Percentiles rank a stretch among this genome's conserved stretches.
These are phyloP conservation scores for Phalanger gymnotis DNA, from an alignment of 2,797 vertebrate genomes.

Conservation along the genomic window DNA sequence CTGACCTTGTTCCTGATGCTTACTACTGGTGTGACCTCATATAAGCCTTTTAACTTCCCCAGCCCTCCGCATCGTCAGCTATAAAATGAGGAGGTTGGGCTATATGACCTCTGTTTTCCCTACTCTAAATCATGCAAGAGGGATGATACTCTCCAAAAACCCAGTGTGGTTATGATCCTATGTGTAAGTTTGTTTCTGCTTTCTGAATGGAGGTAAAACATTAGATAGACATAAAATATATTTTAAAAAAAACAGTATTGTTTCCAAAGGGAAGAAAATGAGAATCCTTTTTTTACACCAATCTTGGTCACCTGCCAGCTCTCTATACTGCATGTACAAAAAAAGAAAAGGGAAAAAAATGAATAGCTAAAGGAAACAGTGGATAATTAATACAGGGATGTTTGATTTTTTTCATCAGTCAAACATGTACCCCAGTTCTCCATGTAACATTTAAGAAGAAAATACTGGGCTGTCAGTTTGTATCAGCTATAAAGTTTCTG, in stretches of 20 bases:
- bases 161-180: not conserved
- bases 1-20: not conserved
- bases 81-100: not conserved
- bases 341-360: constrained; percentile 22
- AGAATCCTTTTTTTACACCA: constrained; percentile 57
- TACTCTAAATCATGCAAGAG: not conserved
- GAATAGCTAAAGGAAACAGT: constrained; percentile 26
- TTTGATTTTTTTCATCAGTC: not conserved
- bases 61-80: not conserved
- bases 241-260: constrained; percentile 55
- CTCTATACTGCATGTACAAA: constrained; percentile 32
- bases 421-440: not conserved
- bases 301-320: not conserved
- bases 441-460: constrained; percentile 28
- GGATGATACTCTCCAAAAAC: not conserved
- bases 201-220: not conserved
- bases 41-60: not conserved
- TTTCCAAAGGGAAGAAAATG: constrained; percentile 38
- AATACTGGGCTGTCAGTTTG: not conserved
- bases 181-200: constrained; percentile 41
- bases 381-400: constrained; percentile 24
- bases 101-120: not conserved
- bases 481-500: constrained; percentile 32
- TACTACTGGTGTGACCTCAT: not conserved
- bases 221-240: not conserved